A percentile compares a stretch with the other conserved stretches of the same genome.
phyloP scores from a whole-genome alignment of 1,140 invertebrate species.

The Dendrolimus punctatus region DNA sequence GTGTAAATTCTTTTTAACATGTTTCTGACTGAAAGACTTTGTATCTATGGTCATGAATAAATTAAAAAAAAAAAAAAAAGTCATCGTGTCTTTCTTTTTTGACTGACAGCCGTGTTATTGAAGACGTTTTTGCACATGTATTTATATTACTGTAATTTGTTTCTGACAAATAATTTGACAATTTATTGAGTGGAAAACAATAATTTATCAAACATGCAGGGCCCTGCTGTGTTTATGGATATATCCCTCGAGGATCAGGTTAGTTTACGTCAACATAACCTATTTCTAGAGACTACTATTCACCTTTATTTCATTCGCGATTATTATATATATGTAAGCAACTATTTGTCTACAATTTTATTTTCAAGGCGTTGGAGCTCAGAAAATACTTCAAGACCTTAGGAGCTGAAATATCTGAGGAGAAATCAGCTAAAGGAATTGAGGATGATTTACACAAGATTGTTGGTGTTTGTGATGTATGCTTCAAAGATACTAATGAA shows the following conservation, averaged over 20 bases:
- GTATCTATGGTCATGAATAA: too few relatives aligned
- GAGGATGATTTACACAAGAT: slow-evolving; percentile 96
- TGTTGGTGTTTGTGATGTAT: slow-evolving; percentile 93
- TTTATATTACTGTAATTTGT: neutral
- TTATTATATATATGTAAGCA: neutral
- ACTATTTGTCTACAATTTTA: slow-evolving; percentile 1
- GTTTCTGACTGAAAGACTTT: too few relatives aligned
- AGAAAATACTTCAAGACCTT: slow-evolving; percentile 91
- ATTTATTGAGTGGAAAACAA: neutral
- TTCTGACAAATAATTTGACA: neutral
- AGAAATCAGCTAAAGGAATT: slow-evolving; percentile 90
- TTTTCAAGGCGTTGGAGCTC: slow-evolving; percentile 87
- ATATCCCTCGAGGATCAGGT: slow-evolving; percentile 86
- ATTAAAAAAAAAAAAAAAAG: too few relatives aligned
- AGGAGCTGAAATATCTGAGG: slow-evolving; percentile 93
- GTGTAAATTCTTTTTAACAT: too few relatives aligned
- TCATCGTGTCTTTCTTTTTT: too few relatives aligned
- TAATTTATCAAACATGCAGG: slow-evolving; percentile 74
- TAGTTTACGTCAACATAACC: slow-evolving; percentile 51
- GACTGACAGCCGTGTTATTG: neutral
- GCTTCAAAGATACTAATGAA: slow-evolving; percentile 90
- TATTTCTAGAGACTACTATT: slow-evolving; percentile 3
- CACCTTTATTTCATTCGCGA: slow-evolving; percentile 2
- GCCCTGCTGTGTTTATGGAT: slow-evolving; percentile 86
- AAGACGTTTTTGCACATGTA: slow-evolving; percentile 1